Evolutionary conservation across 2,888 invertebrate genomes (phyloP).

Genomic region (Orchestes rusci): DNA sequence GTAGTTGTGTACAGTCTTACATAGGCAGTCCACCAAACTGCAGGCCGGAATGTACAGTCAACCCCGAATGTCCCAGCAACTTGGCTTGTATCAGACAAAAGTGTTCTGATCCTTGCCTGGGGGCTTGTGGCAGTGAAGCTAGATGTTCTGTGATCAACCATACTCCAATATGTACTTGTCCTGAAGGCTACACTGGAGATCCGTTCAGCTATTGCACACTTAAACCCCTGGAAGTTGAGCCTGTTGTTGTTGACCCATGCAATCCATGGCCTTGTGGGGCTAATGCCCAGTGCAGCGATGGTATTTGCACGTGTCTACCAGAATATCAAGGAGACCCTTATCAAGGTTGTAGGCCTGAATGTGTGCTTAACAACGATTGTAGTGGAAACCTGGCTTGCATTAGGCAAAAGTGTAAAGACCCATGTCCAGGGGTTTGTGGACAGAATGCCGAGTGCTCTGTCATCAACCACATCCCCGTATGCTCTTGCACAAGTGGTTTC

Average conservation of each 20-base stretch:
- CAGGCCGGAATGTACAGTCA: slow-evolving; percentile 64
- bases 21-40: slow-evolving; percentile 68
- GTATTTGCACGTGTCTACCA: slow-evolving; percentile 63
- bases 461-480: slow-evolving; percentile 70
- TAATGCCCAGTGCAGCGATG: slow-evolving; percentile 58
- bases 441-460: slow-evolving; percentile 65
- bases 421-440: slow-evolving; percentile 67
- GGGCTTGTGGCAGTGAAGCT: slow-evolving; percentile 61
- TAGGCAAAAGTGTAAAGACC: slow-evolving; percentile 65
- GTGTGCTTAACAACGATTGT: slow-evolving; percentile 65
- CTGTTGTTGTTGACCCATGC: slow-evolving; percentile 48
- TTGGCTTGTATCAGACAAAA: slow-evolving; percentile 66
- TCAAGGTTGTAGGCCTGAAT: slow-evolving; percentile 67
- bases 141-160: slow-evolving; percentile 61
- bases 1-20: slow-evolving; percentile 58
- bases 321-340: slow-evolving; percentile 65
- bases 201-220: slow-evolving; percentile 47
- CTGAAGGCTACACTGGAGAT: slow-evolving; percentile 52
- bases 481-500: slow-evolving; percentile 59
- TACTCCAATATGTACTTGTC: slow-evolving; percentile 61
- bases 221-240: slow-evolving; percentile 34
- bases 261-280: slow-evolving; percentile 72
- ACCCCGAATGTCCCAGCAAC: slow-evolving; percentile 64
- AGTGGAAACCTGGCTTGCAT: slow-evolving; percentile 61
- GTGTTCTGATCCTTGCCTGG: slow-evolving; percentile 67